Conservation (phyloP, 2,888 invertebrate species). For the Melieria picta region DNA sequence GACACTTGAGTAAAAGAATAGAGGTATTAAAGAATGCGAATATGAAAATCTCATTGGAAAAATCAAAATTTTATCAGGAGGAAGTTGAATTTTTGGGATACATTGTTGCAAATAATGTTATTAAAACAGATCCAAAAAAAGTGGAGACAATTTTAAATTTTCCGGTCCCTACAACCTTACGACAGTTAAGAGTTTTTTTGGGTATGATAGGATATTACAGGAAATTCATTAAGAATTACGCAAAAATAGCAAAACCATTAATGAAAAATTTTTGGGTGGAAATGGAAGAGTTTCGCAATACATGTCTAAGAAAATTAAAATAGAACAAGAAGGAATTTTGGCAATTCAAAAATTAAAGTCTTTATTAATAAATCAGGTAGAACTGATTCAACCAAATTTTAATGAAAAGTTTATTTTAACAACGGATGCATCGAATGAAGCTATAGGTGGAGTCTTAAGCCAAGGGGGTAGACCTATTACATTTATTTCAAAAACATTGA, state of each 20-base stretch:
- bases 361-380: constrained; percentile 7
- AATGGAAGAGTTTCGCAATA: constrained; percentile 37
- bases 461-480: constrained; percentile 51
- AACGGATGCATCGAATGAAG: constrained; percentile 52
- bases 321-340: constrained; percentile 31
- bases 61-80: constrained; percentile 36
- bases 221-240: constrained; percentile 27
- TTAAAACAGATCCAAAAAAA: constrained; percentile 36
- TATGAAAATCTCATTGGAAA: constrained; percentile 42
- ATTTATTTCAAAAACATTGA: constrained; percentile 51
- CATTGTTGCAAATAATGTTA: constrained; percentile 23
- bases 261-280: constrained; percentile 35
- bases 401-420: constrained; percentile 42
- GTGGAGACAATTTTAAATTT: constrained; percentile 37
- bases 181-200: background rate
- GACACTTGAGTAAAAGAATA: constrained; percentile 30
- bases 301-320: constrained; percentile 32
- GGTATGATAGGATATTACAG: no score
- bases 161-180: constrained; percentile 34
- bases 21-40: constrained; percentile 29
- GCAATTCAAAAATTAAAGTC: constrained; percentile 24
- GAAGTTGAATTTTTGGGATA: constrained; percentile 38
- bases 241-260: constrained; percentile 36
- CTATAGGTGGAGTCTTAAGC: constrained; percentile 49
- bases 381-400: constrained; percentile 44